Evolutionary conservation across 2,113 vertebrate genomes (phyloP), one percentile per base, ranked within the genome.

Genomic region (Triplophysa siluroides): DNA sequence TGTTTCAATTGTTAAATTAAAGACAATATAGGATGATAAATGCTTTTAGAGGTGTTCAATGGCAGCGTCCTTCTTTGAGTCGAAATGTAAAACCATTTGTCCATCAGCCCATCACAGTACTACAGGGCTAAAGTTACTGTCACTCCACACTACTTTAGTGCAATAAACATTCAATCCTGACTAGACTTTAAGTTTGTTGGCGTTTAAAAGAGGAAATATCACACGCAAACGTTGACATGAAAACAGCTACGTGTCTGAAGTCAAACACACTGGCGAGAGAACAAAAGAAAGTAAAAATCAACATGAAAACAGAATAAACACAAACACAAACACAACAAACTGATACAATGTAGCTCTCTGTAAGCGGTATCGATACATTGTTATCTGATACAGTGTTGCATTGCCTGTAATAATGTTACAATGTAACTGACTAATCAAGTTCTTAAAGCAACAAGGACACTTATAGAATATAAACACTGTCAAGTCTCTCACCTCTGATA

Each of bases 401-500:
- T 52, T 23, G 24, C 26, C 23, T 29, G 12, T 2, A 47, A 13
- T 4, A 68, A 23, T 29, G 38, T 19, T 1, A 67, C 14, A 23
- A 10, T 13, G 50, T 69, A 24, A 24, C 45, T 18, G n/a, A 26
- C 23, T 10, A 1, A 56, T 14, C 43, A 21, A 67, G 50, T 18
- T 52, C 50, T 52, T 16, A 19, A 21, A 21, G 16, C 4, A 58
- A 21, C n/a, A 58, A 3, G 2, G 52, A 29, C 29, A 24, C n/a
- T 43, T 61, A 26, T n/a, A 43, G n/a, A 38, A 3, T 11, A 19
- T 66, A 83, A 68, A 61, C 29, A n/a, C n/a, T 21, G 19, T 58
- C 0, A 56, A 56, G 18, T 29, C 10, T 79, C 84, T 89, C 85
- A 95, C 94, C 92, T 92, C 91, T 10, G 93, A 92, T n/a, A 95